Base-by-base conservation (phyloP, 2,113 vertebrate species). In the Lophius piscatorius region DNA sequence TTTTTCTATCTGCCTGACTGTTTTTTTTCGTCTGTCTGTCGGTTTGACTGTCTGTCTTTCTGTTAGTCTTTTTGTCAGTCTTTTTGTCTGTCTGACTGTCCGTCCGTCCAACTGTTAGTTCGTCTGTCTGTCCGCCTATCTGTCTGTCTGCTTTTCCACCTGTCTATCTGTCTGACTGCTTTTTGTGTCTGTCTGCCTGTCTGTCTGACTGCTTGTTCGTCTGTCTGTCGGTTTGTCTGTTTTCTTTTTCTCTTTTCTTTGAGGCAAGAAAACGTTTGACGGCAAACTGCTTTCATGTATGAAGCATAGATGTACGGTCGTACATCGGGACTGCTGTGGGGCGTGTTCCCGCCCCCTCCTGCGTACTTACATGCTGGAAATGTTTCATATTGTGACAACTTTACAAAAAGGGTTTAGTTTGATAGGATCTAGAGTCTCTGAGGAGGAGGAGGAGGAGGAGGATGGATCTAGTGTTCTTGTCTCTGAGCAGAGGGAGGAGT, bases 381-480 rank as follows among this genome's bases (percentile, higher is more conserved):
- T 77, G 81, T 88, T 78, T 71, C 76, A 78, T 86, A 86, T 88
- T 69, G 80, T 80, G 68, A 87, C 78, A 90, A 78, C 82, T 81
- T 86, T 87, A 89, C 80, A 88, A 88, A 91, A 87, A 71, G 63
- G 75, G 56, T 69, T 68, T 77, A 69, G 50, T 70, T 81, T 76
- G 77, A 90, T 89, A 88, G 87, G 82, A 90, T 91, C 87, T 91
- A 91, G 91, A 96, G 95, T 96, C 95, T 96, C 95, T 95, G 94
- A 90, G 93, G 93, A 94, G 93, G 89, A 94, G 93, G 92, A 94
- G 92, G 93, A 94, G 94, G 88, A 92, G 92, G 92, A 92, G 89
- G 94, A 91, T 90, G 73, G 94, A 92, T 93, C 92, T 92, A 92
- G 92, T 83, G 92, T 92, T 91, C 91, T 94, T 81, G 89, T 94